Conservation (phyloP, 2,797 vertebrate genomes). For the Scolopax rusticola region DNA sequence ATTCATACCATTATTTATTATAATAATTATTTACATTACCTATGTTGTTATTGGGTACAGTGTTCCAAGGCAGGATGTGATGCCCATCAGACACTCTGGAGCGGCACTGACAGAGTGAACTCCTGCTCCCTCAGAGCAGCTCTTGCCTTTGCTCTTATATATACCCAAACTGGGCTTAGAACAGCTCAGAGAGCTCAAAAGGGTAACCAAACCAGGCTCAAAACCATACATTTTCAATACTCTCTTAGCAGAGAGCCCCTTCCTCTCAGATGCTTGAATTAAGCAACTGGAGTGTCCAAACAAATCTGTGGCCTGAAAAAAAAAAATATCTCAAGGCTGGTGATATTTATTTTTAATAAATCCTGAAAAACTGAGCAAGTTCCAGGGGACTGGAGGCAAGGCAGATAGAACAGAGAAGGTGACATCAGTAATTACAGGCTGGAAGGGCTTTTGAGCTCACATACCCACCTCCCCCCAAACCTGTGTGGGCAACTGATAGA, state of each 20-base stretch:
- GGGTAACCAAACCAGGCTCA: not conserved
- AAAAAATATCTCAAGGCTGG: not conserved
- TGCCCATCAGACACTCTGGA: not conserved
- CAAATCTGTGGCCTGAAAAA: not conserved
- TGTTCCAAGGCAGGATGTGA: not conserved
- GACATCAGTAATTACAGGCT: not conserved
- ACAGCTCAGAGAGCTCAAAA: not conserved
- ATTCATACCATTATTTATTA: not conserved
- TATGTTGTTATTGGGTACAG: not conserved
- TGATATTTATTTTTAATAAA: slow-evolving; percentile 29
- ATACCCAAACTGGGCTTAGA: not conserved
- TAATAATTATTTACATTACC: not conserved
- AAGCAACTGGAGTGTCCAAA: not conserved
- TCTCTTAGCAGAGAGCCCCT: not conserved
- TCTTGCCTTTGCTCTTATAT: not conserved
- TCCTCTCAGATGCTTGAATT: not conserved
- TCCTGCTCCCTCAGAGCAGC: not conserved
- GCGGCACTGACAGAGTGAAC: not conserved
- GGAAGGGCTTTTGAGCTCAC: not conserved
- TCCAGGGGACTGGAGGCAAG: not conserved
- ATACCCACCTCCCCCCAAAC: not conserved
- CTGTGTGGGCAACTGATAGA: not conserved
- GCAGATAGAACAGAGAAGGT: not conserved
- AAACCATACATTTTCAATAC: not conserved
- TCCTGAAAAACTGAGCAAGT: not conserved